Conservation (phyloP, 2,797 vertebrate species). For the Remorina albescens region DNA sequence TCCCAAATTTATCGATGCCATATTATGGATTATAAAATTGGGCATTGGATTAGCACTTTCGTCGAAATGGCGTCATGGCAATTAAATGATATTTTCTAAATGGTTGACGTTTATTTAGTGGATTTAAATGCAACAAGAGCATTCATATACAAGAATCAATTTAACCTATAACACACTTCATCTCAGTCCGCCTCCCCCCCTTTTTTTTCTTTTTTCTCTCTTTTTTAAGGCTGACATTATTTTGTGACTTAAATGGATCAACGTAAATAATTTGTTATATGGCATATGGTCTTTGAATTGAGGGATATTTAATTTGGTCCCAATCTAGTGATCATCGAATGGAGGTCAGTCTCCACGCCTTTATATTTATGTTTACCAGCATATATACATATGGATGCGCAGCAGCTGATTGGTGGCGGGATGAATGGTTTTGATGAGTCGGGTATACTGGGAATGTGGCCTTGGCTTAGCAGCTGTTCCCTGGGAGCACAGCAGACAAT, state of each 20-base stretch:
- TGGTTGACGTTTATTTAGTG: background rate
- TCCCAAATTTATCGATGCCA: background rate
- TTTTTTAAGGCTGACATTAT: slow-evolving; percentile 20
- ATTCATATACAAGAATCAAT: background rate
- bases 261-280: slow-evolving; percentile 35
- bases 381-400: slow-evolving; percentile 77
- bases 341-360: slow-evolving; percentile 45
- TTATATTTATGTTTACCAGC: slow-evolving; percentile 37
- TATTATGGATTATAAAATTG: background rate
- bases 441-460: slow-evolving; percentile 77
- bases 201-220: background rate
- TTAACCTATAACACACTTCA: background rate
- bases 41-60: background rate
- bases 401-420: slow-evolving; percentile 79
- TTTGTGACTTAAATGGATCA: slow-evolving; percentile 36
- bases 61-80: background rate
- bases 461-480: slow-evolving; percentile 88
- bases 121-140: background rate
- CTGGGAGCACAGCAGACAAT: slow-evolving; percentile 85
- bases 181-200: background rate
- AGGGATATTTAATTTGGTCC: slow-evolving; percentile 26
- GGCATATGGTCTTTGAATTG: slow-evolving; percentile 44
- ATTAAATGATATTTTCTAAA: background rate
- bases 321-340: slow-evolving; percentile 25
- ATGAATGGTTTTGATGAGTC: slow-evolving; percentile 77